Conservation (phyloP, 37 sponge, comb jelly and placozoan species). For the Beroe ovata region DNA sequence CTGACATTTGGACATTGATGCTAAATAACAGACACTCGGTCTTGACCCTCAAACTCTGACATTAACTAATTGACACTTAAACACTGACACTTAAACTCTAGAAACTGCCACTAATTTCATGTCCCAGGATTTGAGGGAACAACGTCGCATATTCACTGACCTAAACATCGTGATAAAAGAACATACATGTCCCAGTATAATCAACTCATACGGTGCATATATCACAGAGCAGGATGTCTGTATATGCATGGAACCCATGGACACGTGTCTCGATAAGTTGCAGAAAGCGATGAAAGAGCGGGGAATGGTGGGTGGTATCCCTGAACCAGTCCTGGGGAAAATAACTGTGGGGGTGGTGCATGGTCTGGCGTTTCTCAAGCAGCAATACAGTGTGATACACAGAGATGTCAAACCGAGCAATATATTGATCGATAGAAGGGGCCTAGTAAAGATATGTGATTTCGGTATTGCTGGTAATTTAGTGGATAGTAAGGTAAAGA, state of each 20-base stretch:
- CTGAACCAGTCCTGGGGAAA: slow-evolving; percentile 29
- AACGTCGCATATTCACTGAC: slow-evolving; percentile 30
- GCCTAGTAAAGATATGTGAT: slow-evolving; percentile 44
- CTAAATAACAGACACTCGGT: no score
- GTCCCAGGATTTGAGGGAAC: slow-evolving; percentile 38
- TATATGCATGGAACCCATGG: slow-evolving; percentile 66
- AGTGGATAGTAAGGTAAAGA: slow-evolving; percentile 36
- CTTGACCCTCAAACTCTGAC: no score
- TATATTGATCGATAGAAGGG: slow-evolving; percentile 23
- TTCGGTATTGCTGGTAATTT: slow-evolving; percentile 59
- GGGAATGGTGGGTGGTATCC: not conserved
- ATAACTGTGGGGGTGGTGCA: slow-evolving; percentile 47
- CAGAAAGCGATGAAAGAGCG: slow-evolving; percentile 13
- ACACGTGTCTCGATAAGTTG: slow-evolving; percentile 26
- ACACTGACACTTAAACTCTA: no score
- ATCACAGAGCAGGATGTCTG: slow-evolving; percentile 52
- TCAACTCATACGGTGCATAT: slow-evolving; percentile 59
- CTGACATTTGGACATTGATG: no score
- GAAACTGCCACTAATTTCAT: no score
- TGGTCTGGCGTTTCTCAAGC: slow-evolving; percentile 19
- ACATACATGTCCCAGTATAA: slow-evolving; percentile 19
- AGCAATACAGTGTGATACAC: slow-evolving; percentile 43
- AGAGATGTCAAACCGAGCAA: slow-evolving; percentile 50
- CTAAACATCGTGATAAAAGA: slow-evolving; percentile 55
- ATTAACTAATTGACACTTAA: no score